Evolutionary conservation across 1,140 invertebrate genomes (phyloP).

Genomic region (Drosophila murphyi): DNA sequence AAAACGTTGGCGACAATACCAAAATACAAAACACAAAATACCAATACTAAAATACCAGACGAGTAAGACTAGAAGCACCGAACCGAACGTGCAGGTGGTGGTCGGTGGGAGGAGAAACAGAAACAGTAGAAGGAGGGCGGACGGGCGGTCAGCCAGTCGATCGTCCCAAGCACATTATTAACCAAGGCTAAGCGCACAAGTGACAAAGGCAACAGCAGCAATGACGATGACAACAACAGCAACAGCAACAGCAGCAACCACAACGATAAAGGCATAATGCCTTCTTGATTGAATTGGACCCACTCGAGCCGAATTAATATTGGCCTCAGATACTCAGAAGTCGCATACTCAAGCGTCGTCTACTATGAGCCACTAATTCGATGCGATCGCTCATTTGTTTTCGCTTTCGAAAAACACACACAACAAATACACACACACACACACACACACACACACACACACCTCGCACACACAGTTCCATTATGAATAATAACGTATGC

Average conservation of each 20-base stretch:
- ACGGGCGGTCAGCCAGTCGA: conserved; percentile 9
- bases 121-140: not conserved
- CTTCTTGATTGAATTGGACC: conserved; percentile 77
- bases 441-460: conserved; percentile 16
- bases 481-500: conserved; percentile 69
- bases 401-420: conserved; percentile 71
- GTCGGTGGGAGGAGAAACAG: not conserved
- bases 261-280: conserved; percentile 63
- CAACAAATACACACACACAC: conserved; percentile 11
- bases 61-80: conserved; percentile 71
- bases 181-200: conserved; percentile 64
- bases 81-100: conserved; percentile 3
- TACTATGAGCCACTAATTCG: conserved; percentile 33
- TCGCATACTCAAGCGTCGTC: conserved; percentile 69
- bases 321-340: conserved; percentile 73
- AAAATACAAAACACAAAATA: conserved; percentile 52
- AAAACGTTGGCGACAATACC: conserved; percentile 64
- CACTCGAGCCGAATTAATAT: conserved; percentile 77
- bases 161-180: conserved; percentile 38
- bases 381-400: conserved; percentile 62
- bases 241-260: conserved; percentile 2
- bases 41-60: conserved; percentile 56
- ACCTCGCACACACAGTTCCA: conserved; percentile 5
- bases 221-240: conserved; percentile 15
- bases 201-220: conserved; percentile 59